Evolutionary conservation across 1,140 invertebrate species (phyloP), one percentile per base, ranked within the genome.

Genomic region (Lepidotrigona ventralis): DNA sequence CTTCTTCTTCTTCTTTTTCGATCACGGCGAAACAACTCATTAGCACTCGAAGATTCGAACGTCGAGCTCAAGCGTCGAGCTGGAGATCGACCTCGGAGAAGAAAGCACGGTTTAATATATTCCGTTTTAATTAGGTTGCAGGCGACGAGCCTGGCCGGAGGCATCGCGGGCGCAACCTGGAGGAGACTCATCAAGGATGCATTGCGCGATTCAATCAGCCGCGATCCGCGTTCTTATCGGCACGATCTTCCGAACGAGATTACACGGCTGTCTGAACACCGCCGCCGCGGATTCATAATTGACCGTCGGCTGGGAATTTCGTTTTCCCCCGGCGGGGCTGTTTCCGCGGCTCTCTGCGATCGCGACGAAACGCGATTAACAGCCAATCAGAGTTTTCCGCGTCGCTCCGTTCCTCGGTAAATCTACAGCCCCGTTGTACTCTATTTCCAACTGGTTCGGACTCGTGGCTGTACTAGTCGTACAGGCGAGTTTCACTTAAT

Each of bases 131-230:
- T 75, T 74, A 80, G 85, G 39, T 39, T 66, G 64, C 63, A 87
- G 54, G 72, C 68, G 85, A 63, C 66, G 29, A 76, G 75, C 63
- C 33, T 83, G 12, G 80, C 85, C 64, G 23, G 17, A 14, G 79
- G 75, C 83, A 51, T 56, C 66, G 60, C 46, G 39, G 72, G 60
- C 29, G 51, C 46, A 74, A 33, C 33, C 33, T n/a, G n/a, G 84
- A 54, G 72, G 80, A 73, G 79, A 77, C 84, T 89, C 84, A 88
- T 89, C 83, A 79, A 53, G 33, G 58, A 88, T 85, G 86, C 86
- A 86, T 85, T 75, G 79, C 76, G 51, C 77, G 66, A 84, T 69
- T 84, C 84, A 69, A 88, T 89, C 87, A 80, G 46, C 74, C 79
- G 56, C 63, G 75, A 53, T 72, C 77, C 84, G 64, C 84, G 81